phyloP scores from a whole-genome alignment of 2,113 vertebrate species.

The Telmatochromis sp. region DNA sequence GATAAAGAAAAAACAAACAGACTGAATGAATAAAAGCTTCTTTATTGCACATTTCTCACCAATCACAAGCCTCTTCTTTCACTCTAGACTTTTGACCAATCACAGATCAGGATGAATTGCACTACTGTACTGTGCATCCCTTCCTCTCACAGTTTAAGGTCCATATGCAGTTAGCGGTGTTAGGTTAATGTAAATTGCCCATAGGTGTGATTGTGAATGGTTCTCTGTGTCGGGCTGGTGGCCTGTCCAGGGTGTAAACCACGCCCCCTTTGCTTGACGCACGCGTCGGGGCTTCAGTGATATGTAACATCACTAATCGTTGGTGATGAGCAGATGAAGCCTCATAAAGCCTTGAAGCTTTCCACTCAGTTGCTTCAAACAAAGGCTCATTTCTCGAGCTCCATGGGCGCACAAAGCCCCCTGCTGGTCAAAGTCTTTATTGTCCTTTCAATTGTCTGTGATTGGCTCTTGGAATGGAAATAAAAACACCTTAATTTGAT shows the following conservation, averaged over 20 bases:
- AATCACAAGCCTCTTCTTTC: not conserved
- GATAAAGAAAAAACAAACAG: no score
- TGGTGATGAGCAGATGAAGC: not conserved
- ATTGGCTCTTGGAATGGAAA: not conserved
- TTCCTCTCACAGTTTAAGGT: not conserved
- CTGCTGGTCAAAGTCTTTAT: not conserved
- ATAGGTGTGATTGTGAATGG: not conserved
- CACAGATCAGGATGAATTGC: not conserved
- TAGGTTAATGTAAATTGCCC: not conserved
- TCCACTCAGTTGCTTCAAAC: rapidly evolving
- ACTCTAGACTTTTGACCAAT: not conserved
- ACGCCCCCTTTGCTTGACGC: not conserved
- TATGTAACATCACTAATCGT: rapidly evolving
- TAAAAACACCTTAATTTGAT: not conserved
- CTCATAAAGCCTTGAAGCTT: not conserved
- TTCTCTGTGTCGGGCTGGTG: not conserved
- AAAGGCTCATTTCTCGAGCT: not conserved
- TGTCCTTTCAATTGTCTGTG: rapidly evolving
- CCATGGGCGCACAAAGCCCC: not conserved
- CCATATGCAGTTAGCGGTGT: not conserved
- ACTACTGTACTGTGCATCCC: not conserved
- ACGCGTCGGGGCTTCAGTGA: not conserved
- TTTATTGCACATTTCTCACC: not conserved
- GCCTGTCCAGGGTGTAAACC: not conserved
- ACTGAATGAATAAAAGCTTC: not conserved